Evolutionary conservation across 2,888 invertebrate species (phyloP), one percentile per base, ranked within the genome.

Genomic region (Pherbina coryleti): DNA sequence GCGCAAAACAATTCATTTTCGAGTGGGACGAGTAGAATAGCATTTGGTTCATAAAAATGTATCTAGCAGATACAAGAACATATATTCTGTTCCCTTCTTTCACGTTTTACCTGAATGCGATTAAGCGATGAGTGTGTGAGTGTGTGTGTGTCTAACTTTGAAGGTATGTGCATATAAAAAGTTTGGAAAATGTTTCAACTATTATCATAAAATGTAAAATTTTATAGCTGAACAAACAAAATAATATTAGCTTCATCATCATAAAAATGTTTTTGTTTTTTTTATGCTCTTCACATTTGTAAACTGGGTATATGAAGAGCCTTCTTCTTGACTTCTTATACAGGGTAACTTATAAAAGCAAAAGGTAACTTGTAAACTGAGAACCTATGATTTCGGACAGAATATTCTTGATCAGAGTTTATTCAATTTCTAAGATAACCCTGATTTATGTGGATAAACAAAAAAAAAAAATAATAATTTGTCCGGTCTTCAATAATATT

Each of bases 191-290:
- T 60, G 60, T 60, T 60, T 60, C 60, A 60, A 22, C 60, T 28
- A 60, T 60, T 60, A 25, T 60, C 60, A 60, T 60, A 60, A 60
- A 60, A 25, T 60, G 60, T 22, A 22, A 60, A 60, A 60, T 25
- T 60, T 60, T 60, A 60, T 60, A 25, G 60, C 60, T 28, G 60
- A 60, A 60, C 60, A 60, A 60, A 28, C 60, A 28, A 25, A 25
- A 28, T 28, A 60, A 25, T 60, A 60, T 60, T 14, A 60, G 11
- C 60, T 22, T 28, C 60, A 60, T 22, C 8, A 55, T 55, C 22
- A 17, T 55, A 55, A 19, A 19, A 19, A 55, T 17, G 55, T 55
- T 55, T n/a, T 53, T 14, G n/a, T 55, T 5, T 8, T 55, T 19
- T 55, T 22, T 55, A 11, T 22, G 5, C 55, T 55, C n/a, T 22